Evolutionary conservation across 30 jellyfish, hydroid and myxozoan genomes (phyloP), one percentile per base, ranked within the genome.

Genomic region (Calvadosia cruxmelitensis): DNA sequence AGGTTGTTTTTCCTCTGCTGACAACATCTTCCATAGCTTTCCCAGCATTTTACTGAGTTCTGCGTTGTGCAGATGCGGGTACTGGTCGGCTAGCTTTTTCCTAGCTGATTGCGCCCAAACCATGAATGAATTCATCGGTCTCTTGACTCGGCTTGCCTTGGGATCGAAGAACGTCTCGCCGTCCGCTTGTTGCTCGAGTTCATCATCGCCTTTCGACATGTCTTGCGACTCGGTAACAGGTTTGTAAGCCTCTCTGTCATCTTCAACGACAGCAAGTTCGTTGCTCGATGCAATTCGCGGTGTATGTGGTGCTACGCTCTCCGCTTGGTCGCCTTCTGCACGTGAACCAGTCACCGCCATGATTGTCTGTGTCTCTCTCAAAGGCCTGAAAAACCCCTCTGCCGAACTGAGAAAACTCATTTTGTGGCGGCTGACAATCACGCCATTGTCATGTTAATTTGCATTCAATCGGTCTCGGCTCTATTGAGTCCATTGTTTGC

Each of bases 71-170:
- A 86, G 66, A 71, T 86, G 96, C 33, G 96, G 96, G 71, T 86
- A 86, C 50, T 86, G 92, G 32, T 86, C 96, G 0, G 96, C 96
- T 63, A 86, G 57, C 79, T 86, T 86, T 63, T 86, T 86, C 82
- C 96, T 68, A 0, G 96, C 96, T 28, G 96, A 76, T 68, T 86
- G 96, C 26, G 96, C 96, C 96, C 96, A 86, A 29, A 86, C 96
- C 96, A 86, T 86, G 63, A 86, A 86, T 32, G 94, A 79, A 33
- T 86, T 86, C 96, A 86, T 86, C 32, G 96, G 96, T 49, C 96
- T 70, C 70, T 86, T 86, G 23, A 86, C 96, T n/a, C 96, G 94
- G 61, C 96, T 86, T 31, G 82, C 72, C 63, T 86, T 86, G 27
- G 79, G 16, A 73, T 86, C 96, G 28, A 86, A 34, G 76, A 86